A percentile compares a stretch with the other conserved stretches of the same genome.
phyloP scores from a whole-genome alignment of 2,113 vertebrate species.

The Myotis davidii region DNA sequence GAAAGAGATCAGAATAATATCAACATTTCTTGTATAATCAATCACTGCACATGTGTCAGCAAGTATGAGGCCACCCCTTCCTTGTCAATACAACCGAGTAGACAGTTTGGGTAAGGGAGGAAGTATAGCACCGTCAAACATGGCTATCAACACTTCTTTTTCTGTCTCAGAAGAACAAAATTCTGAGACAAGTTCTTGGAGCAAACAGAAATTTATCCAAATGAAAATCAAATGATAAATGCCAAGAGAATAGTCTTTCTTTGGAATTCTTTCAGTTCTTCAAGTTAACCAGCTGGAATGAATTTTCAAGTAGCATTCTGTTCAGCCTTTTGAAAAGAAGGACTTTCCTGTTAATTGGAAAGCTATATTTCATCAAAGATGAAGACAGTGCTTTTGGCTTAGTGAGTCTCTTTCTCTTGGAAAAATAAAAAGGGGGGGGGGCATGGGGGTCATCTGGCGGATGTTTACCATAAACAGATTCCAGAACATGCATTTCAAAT shows the following conservation, averaged over 20 bases:
- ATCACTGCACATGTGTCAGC: constrained; percentile 51
- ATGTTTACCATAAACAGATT: constrained; percentile 34
- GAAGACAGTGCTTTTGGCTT: constrained; percentile 64
- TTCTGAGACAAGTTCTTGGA: constrained; percentile 66
- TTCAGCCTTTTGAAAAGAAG: constrained; percentile 72
- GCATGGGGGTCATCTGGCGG: not conserved
- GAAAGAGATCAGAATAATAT: constrained; percentile 24
- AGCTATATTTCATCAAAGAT: constrained; percentile 70
- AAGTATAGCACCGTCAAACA: not conserved
- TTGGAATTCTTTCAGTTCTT: constrained; percentile 75
- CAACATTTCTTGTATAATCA: constrained; percentile 29
- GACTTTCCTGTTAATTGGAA: constrained; percentile 72
- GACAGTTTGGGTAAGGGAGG: not conserved
- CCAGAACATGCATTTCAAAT: not conserved
- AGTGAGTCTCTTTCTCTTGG: constrained; percentile 7
- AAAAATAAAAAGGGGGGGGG: not conserved
- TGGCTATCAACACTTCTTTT: constrained; percentile 66
- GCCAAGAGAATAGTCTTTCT: constrained; percentile 66
- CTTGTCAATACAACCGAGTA: not conserved
- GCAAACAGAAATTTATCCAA: constrained; percentile 70
- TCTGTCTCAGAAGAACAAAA: constrained; percentile 65
- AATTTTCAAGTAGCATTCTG: constrained; percentile 79
- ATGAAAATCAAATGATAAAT: constrained; percentile 76
- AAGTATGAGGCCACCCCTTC: not conserved
- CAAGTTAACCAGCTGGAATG: constrained; percentile 76